These are phyloP conservation scores for Hermaeophaga mercurialis DNA, from an alignment of 2,888 invertebrate genomes.

Conservation along the genomic window DNA sequence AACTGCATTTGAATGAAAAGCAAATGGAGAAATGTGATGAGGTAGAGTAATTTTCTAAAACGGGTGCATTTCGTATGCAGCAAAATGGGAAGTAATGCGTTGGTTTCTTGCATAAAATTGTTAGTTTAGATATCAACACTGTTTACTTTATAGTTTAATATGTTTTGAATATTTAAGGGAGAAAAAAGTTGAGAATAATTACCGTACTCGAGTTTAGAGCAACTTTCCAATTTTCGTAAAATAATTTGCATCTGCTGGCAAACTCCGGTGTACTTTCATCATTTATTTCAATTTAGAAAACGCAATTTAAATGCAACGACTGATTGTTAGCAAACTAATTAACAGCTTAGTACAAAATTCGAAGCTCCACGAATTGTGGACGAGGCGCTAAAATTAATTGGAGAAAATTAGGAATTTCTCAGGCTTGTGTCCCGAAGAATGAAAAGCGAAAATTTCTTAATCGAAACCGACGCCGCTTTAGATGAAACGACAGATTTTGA, in stretches of 20 bases:
- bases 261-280: constrained; percentile 20
- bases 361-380: constrained; percentile 30
- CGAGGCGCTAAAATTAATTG: constrained; percentile 37
- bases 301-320: constrained; percentile 47
- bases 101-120: too few relatives aligned
- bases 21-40: too few relatives aligned
- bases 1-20: too few relatives aligned
- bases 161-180: neutral
- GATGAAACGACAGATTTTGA: constrained; percentile 17
- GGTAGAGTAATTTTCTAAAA: too few relatives aligned
- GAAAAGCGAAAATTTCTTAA: constrained; percentile 29
- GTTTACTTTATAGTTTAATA: neutral
- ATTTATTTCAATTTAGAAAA: constrained; percentile 39
- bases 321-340: constrained; percentile 47
- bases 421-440: constrained; percentile 33
- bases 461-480: constrained; percentile 17
- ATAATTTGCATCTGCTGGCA: constrained; percentile 12
- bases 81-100: too few relatives aligned
- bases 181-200: constrained; percentile 3
- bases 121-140: neutral
- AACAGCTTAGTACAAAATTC: constrained; percentile 41
- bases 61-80: too few relatives aligned
- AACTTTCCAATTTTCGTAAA: constrained; percentile 2
- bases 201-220: neutral
- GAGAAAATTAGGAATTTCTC: constrained; percentile 37